Conservation (phyloP, 2,113 vertebrate genomes). For the Osmerus eperlanus region DNA sequence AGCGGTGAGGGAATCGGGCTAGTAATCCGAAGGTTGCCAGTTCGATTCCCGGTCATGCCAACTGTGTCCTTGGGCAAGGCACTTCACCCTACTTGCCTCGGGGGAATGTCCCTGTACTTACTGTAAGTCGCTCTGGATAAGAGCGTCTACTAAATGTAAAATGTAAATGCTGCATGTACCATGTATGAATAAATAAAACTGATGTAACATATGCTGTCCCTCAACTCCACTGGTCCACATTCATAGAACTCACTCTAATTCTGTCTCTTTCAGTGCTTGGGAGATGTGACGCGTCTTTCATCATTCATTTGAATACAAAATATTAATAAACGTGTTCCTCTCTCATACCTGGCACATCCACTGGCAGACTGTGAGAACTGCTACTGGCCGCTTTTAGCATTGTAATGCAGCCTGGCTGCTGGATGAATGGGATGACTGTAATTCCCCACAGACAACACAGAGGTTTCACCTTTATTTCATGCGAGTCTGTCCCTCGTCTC, state of each 20-base stretch:
- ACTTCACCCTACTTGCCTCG: no score
- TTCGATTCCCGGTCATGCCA: no score
- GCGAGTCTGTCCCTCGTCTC: not conserved
- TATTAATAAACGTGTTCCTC: not conserved
- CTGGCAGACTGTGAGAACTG: no score
- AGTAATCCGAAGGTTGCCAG: no score
- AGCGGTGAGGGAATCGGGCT: no score
- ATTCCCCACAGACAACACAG: not conserved
- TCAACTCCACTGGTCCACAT: not conserved
- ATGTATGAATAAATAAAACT: not conserved
- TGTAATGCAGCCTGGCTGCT: not conserved
- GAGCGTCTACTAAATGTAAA: no score
- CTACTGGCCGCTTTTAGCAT: not conserved
- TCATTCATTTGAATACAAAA: not conserved
- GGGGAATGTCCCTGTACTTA: no score
- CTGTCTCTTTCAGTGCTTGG: not conserved
- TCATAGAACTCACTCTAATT: not conserved
- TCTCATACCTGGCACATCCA: no score
- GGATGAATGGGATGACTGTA: not conserved
- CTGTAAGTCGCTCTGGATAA: no score
- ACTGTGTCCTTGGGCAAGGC: no score
- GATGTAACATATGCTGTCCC: not conserved
- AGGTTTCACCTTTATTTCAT: constrained; percentile 5
- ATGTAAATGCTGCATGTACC: not conserved
- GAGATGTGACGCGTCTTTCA: not conserved